Evolutionary conservation across 2,797 vertebrate species (phyloP), one percentile per base, ranked within the genome.

Genomic region (Bryconaethiops microstoma): DNA sequence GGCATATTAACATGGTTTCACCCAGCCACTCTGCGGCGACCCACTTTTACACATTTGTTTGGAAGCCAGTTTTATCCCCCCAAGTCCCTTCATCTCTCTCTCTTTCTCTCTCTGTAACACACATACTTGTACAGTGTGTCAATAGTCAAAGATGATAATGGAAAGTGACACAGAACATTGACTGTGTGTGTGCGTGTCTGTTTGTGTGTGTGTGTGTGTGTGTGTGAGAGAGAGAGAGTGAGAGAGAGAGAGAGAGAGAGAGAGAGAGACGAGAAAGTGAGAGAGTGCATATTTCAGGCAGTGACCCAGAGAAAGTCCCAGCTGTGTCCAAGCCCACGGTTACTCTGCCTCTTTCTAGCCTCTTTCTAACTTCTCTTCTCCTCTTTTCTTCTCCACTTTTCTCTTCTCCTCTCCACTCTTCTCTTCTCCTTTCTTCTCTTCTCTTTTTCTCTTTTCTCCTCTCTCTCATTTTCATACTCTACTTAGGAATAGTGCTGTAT

Each of bases 311-410:
- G 71, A 76, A 16, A 80, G 84, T 71, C 75, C 77, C 88, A 85
- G 89, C 86, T 89, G 89, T 85, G 78, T 82, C 71, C 81, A 85
- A 87, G 87, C 89, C 87, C 79, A 75, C 69, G 48, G 88, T 82
- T 80, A 80, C 86, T 85, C 86, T 69, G 83, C 55, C 82, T 86
- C 80, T 88, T 87, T 42, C 17, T 40, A 67, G 63, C 35, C 35
- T 42, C 40, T n/a, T 40, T 67, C 7, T 19, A 35, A 35, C 87
- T 85, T 82, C 84, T 89, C 89, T 87, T 60, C 84, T 84, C 84
- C 81, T 83, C 82, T 87, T 35, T 5, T 12, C 17, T 62, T 80
- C 84, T 84, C 84, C 81, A 83, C 82, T 87, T 35, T 5, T 12
- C 17, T 62, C 5, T 80, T 57, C 75, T 29, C 77, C 17, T 9